Percentiles rank a stretch among this genome's conserved stretches.
phyloP scores from a whole-genome alignment of 1,140 invertebrate species.

The Diorhabda elongata region DNA sequence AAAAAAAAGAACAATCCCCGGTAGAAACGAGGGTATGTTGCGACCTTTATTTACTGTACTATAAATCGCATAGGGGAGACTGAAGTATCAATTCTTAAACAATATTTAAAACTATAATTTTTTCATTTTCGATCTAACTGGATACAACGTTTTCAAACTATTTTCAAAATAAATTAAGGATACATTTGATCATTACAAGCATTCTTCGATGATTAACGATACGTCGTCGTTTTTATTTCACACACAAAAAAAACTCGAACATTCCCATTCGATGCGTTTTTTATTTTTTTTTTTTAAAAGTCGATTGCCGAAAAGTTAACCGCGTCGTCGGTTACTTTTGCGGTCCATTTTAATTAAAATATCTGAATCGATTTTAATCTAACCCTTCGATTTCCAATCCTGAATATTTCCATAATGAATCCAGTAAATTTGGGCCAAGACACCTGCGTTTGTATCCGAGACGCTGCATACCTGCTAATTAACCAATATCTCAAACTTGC shows the following conservation, averaged over 20 bases:
- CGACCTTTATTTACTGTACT: too few relatives aligned
- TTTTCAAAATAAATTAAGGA: too few relatives aligned
- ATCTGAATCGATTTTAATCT: slow-evolving; percentile 34
- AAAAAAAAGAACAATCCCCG: too few relatives aligned
- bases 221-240: too few relatives aligned
- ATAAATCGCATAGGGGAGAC: too few relatives aligned
- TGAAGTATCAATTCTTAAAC: too few relatives aligned
- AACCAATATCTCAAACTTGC: slow-evolving; percentile 27
- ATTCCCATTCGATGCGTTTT: background rate
- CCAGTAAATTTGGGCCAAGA: slow-evolving; percentile 24
- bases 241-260: background rate
- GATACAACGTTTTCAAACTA: too few relatives aligned
- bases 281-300: background rate
- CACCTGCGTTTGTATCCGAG: slow-evolving; percentile 17
- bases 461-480: slow-evolving; percentile 31
- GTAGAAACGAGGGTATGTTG: too few relatives aligned
- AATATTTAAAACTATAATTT: too few relatives aligned
- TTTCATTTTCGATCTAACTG: too few relatives aligned
- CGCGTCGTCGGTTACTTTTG: slow-evolving; percentile 8
- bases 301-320: background rate
- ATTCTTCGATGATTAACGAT: too few relatives aligned
- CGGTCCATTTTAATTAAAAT: slow-evolving; percentile 41
- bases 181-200: too few relatives aligned
- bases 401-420: slow-evolving; percentile 35
- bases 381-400: slow-evolving; percentile 30